Conservation (phyloP, 1,140 invertebrate species). For the Temnothorax longispinosus region DNA sequence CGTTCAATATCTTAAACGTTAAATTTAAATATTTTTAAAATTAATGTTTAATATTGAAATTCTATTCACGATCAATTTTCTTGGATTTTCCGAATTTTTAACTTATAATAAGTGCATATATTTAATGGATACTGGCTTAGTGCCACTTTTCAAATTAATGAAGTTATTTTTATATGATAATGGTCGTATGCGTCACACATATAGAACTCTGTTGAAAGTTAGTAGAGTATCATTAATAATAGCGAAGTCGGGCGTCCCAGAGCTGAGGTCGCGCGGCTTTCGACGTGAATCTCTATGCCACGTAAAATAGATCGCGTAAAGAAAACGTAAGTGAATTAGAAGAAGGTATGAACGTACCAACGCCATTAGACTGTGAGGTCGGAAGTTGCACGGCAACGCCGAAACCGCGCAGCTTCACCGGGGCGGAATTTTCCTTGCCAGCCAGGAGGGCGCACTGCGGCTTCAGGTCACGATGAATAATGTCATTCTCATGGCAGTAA, state of each 20-base stretch:
- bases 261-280: constrained; percentile 76
- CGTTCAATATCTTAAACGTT: background rate
- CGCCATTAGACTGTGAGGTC: constrained; percentile 91
- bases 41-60: constrained; percentile 7
- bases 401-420: constrained; percentile 99
- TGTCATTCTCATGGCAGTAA: constrained; percentile 99
- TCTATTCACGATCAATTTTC: background rate
- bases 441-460: constrained; percentile 98
- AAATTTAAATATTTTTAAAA: background rate
- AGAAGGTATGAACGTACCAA: constrained; percentile 86
- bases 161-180: constrained; percentile 7
- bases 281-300: constrained; percentile 35
- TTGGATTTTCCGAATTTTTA: background rate
- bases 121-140: background rate
- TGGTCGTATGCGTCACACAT: background rate
- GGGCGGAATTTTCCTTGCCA: constrained; percentile 98
- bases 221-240: constrained; percentile 38
- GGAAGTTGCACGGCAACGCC: constrained; percentile 97
- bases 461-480: constrained; percentile 98
- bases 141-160: background rate
- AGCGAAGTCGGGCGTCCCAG: background rate
- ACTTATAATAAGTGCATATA: background rate
- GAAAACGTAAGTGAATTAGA: constrained; percentile 58
- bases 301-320: constrained; percentile 54
- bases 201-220: constrained; percentile 4